A percentile compares a stretch with the other conserved stretches of the same genome.
Conservation (phyloP, 2,113 vertebrate species). For the Cebus imitator region DNA sequence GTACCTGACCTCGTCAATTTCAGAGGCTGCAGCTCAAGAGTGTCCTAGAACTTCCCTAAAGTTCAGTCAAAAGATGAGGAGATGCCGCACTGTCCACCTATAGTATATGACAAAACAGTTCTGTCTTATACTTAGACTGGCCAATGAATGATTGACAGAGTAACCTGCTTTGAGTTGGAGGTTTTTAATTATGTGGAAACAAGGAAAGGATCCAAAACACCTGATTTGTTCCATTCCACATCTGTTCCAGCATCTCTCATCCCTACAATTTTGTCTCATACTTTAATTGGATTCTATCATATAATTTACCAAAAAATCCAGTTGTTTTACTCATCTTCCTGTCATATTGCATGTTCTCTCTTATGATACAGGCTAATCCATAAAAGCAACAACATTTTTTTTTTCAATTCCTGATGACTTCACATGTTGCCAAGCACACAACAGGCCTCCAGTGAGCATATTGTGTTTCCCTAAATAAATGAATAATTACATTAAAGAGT, state of each 20-base stretch:
- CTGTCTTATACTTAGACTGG: background rate
- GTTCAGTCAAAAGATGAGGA: background rate
- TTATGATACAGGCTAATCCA: background rate
- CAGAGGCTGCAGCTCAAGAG: background rate
- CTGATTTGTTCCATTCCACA: background rate
- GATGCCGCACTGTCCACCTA: rapidly evolving
- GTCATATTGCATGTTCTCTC: background rate
- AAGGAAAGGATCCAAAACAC: background rate
- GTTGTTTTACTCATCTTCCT: background rate
- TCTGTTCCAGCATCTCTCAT: background rate
- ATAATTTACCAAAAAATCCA: background rate
- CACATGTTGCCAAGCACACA: background rate
- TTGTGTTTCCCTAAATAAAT: background rate
- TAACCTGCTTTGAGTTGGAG: background rate
- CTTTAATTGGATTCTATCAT: background rate
- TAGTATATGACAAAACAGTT: background rate
- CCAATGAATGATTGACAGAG: too few relatives aligned
- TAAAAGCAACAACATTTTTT: background rate
- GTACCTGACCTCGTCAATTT: background rate
- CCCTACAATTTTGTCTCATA: background rate
- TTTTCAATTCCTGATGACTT: background rate
- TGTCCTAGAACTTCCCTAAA: background rate
- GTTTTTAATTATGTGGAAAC: background rate
- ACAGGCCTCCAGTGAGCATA: background rate
- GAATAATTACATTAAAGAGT: background rate